A percentile compares a stretch with the other conserved stretches of the same genome.
Evolutionary conservation across 2,113 vertebrate species (phyloP).

Genomic region (Cinclus cinclus): DNA sequence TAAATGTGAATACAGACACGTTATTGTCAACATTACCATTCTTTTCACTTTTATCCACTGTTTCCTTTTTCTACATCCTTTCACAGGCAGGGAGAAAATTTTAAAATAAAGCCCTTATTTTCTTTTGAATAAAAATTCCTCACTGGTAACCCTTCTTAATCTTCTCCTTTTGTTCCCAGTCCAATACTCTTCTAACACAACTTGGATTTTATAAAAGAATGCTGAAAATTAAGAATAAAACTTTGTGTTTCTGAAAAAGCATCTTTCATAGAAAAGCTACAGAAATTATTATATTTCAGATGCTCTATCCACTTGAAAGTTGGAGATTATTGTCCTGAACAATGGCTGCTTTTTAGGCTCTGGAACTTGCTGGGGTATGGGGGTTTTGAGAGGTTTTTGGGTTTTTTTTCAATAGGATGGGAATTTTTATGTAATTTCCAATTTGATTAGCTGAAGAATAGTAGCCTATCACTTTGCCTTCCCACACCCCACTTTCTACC

Average conservation of each 20-base stretch:
- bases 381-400: neutral
- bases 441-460: neutral
- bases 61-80: neutral
- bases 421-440: neutral
- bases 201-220: neutral
- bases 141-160: neutral
- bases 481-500: neutral
- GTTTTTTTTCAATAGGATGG: neutral
- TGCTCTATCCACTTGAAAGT: neutral
- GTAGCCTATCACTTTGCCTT: neutral
- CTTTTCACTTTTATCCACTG: neutral
- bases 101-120: slow-evolving; percentile 7
- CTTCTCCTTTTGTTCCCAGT: neutral
- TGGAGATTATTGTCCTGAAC: neutral
- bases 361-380: neutral
- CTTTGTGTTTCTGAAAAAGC: neutral
- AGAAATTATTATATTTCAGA: neutral
- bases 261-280: neutral
- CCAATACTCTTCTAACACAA: neutral
- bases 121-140: neutral
- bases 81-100: neutral
- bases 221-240: neutral
- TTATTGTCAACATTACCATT: neutral
- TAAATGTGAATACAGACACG: neutral
- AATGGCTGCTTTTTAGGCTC: neutral